A percentile compares a stretch with the other conserved stretches of the same genome.
These are phyloP conservation scores for Clarias platycephalus DNA, from an alignment of 2,797 vertebrate genomes.

Conservation along the genomic window DNA sequence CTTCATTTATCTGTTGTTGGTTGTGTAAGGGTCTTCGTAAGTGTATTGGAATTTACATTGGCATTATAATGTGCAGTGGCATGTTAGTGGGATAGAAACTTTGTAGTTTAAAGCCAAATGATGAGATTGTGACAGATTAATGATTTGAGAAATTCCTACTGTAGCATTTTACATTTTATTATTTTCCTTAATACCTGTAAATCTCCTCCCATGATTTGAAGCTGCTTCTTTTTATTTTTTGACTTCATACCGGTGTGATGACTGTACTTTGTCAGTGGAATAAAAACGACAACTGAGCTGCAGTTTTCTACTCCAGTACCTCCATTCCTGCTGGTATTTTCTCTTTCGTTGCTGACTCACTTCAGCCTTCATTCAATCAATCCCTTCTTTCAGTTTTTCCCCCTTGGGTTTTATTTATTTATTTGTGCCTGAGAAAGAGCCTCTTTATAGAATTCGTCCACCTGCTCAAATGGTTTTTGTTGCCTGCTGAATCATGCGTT, in stretches of 20 bases:
- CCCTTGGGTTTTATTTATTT: slow-evolving; percentile 43
- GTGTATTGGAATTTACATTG: neutral
- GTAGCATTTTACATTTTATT: too few relatives aligned
- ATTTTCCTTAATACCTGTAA: neutral
- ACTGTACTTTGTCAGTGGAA: slow-evolving; percentile 17
- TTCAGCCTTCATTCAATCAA: slow-evolving; percentile 42
- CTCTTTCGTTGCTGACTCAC: slow-evolving; percentile 32
- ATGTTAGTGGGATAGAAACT: neutral
- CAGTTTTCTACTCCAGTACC: slow-evolving; percentile 48
- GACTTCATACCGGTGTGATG: neutral
- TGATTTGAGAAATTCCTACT: neutral
- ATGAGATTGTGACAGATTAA: neutral
- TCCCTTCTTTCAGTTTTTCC: slow-evolving; percentile 37
- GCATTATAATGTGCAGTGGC: neutral
- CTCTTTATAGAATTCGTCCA: slow-evolving; percentile 45
- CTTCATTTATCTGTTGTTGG: neutral
- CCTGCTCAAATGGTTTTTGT: slow-evolving; percentile 49
- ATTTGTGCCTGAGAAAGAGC: slow-evolving; percentile 47
- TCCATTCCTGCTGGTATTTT: slow-evolving; percentile 33
- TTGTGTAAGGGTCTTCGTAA: neutral
- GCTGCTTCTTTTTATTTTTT: neutral
- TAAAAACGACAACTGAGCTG: slow-evolving; percentile 43
- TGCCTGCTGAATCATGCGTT: slow-evolving; percentile 51
- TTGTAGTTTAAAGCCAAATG: neutral
- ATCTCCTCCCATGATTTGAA: neutral